Evolutionary conservation across 2,113 vertebrate genomes (phyloP).

Genomic region (Calonectris borealis): DNA sequence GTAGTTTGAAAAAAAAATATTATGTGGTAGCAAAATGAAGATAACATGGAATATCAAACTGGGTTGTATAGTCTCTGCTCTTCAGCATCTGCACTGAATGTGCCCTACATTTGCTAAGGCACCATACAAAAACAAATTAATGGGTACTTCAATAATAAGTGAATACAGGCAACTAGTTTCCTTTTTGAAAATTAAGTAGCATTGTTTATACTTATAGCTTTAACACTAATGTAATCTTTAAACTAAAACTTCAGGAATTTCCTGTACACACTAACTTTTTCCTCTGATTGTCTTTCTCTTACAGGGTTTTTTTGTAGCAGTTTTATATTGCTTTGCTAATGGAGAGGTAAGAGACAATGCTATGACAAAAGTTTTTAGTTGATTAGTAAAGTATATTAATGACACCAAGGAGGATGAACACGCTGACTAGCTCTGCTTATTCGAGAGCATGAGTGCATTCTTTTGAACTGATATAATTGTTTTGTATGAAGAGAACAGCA

Average conservation of each 20-base stretch:
- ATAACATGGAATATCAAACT: background rate
- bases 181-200: background rate
- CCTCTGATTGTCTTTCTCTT: conserved; percentile 26
- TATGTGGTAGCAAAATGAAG: background rate
- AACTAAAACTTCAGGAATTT: background rate
- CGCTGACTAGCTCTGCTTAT: background rate
- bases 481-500: background rate
- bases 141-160: background rate
- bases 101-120: background rate
- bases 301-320: conserved; percentile 90
- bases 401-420: background rate
- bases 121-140: background rate
- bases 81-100: background rate
- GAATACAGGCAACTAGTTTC: background rate
- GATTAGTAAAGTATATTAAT: background rate
- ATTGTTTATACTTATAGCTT: background rate
- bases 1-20: background rate
- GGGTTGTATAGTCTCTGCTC: background rate
- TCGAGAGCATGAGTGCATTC: accelerated
- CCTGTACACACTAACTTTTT: background rate
- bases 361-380: background rate
- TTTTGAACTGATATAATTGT: background rate
- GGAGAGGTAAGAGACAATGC: conserved; percentile 84
- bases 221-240: background rate
- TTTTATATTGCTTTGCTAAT: conserved; percentile 93